Evolutionary conservation across 1,140 invertebrate genomes (phyloP).

Genomic region (Trichonephila clavata): DNA sequence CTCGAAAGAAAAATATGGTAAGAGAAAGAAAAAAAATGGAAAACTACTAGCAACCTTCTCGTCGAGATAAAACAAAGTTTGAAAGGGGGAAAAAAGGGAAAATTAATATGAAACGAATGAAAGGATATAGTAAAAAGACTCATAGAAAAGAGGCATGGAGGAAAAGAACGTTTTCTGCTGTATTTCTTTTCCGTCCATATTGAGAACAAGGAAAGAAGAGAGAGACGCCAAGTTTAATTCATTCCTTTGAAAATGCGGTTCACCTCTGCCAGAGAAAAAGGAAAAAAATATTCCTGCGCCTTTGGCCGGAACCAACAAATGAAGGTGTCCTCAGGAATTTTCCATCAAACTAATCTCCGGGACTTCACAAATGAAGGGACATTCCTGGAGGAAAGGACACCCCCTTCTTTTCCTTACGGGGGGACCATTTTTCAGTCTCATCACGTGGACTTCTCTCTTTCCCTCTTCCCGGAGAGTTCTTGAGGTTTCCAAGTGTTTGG

Average conservation of each 20-base stretch:
- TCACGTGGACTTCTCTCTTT: slow-evolving; percentile 66
- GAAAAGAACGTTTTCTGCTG: slow-evolving; percentile 1
- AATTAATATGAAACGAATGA: slow-evolving; percentile 54
- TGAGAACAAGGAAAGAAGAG: slow-evolving; percentile 29
- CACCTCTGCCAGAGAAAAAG: not conserved
- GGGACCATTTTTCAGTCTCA: slow-evolving; percentile 71
- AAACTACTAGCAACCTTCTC: not conserved
- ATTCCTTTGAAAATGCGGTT: slow-evolving; percentile 63
- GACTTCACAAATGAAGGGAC: slow-evolving; percentile 74
- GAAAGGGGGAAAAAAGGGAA: slow-evolving; percentile 13
- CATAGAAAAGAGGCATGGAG: slow-evolving; percentile 19
- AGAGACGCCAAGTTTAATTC: slow-evolving; percentile 74
- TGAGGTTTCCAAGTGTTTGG: slow-evolving; percentile 48
- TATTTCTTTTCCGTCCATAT: not conserved
- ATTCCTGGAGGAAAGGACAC: slow-evolving; percentile 55
- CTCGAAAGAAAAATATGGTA: not conserved
- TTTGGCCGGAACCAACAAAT: slow-evolving; percentile 75
- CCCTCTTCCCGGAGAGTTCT: slow-evolving; percentile 36
- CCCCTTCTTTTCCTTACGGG: not conserved
- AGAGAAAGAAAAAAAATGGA: not conserved
- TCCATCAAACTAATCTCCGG: slow-evolving; percentile 76
- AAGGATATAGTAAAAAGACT: not conserved
- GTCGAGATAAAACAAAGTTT: slow-evolving; percentile 26
- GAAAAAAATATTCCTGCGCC: not conserved
- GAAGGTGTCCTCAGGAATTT: slow-evolving; percentile 76